Percentiles rank a stretch among this genome's conserved stretches.
Evolutionary conservation across 23 tunicate species (phyloP).

Genomic region (Corella eumyota): DNA sequence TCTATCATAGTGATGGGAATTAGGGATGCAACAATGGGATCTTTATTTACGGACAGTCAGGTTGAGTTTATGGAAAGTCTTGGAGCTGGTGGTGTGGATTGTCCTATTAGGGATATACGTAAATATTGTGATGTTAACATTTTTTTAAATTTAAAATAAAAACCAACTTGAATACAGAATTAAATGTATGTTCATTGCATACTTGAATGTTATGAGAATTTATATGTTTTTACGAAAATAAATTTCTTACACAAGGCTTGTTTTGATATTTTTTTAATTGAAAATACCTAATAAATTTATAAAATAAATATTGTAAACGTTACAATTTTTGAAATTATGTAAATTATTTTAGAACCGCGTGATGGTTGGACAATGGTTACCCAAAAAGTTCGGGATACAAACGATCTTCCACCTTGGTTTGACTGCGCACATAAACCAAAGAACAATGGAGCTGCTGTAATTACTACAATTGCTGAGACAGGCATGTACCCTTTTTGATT

Average conservation of each 20-base stretch:
- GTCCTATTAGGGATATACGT: constrained; percentile 62
- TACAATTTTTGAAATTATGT: too few species aligned
- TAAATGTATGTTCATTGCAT: not conserved
- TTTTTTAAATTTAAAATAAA: not conserved
- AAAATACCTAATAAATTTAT: too few species aligned
- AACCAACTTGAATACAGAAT: not conserved
- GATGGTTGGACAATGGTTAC: constrained; percentile 76
- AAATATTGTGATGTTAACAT: not conserved
- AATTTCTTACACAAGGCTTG: too few species aligned
- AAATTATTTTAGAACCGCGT: constrained; percentile 38
- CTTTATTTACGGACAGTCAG: constrained; percentile 51
- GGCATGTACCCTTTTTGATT: constrained; percentile 31
- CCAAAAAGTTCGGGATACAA: constrained; percentile 41
- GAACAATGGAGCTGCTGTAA: constrained; percentile 25
- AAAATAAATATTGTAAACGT: too few species aligned
- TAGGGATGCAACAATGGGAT: constrained; percentile 33
- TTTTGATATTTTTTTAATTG: too few species aligned
- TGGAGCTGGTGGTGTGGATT: constrained; percentile 73
- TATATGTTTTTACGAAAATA: too few species aligned
- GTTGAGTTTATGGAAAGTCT: constrained; percentile 79
- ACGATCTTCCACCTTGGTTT: constrained; percentile 55
- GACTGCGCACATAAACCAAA: constrained; percentile 31
- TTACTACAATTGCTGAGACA: constrained; percentile 34
- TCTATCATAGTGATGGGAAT: constrained; percentile 68
- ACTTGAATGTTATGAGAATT: too few species aligned